phyloP scores from a whole-genome alignment of 1,140 invertebrate genomes.

The Mylabris phalerata region DNA sequence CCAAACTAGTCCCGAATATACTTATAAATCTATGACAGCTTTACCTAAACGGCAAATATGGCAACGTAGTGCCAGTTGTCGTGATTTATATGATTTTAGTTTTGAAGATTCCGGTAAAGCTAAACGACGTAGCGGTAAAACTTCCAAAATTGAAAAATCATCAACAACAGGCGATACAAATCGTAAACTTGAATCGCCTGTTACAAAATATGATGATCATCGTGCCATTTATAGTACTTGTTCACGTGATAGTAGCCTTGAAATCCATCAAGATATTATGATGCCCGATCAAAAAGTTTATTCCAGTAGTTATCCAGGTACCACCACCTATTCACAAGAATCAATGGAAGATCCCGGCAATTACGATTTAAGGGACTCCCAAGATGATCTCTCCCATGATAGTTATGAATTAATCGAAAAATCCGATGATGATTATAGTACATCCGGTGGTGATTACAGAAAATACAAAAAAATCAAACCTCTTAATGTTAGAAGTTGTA shows the following conservation, averaged over 20 bases:
- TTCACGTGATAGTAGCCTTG: constrained; percentile 52
- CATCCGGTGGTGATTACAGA: constrained; percentile 31
- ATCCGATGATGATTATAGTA: constrained; percentile 55
- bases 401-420: constrained; percentile 80
- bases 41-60: constrained; percentile 50
- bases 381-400: constrained; percentile 82
- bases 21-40: constrained; percentile 19
- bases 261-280: constrained; percentile 52
- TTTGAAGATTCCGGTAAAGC: constrained; percentile 61
- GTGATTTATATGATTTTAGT: constrained; percentile 66
- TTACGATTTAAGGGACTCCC: constrained; percentile 59
- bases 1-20: constrained; percentile 35
- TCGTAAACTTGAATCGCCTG: constrained; percentile 59
- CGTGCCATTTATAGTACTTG: constrained; percentile 51
- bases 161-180: constrained; percentile 24
- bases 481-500: constrained; percentile 50
- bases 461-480: constrained; percentile 27
- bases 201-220: constrained; percentile 68
- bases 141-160: constrained; percentile 20
- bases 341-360: constrained; percentile 53
- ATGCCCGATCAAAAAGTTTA: constrained; percentile 56
- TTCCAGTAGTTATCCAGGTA: constrained; percentile 78
- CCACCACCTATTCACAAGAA: constrained; percentile 56
- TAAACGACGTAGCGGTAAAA: constrained; percentile 43
- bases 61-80: constrained; percentile 72